Percentiles rank a stretch among this genome's conserved stretches.
Conservation (phyloP, 2,113 vertebrate genomes). For the Daphoenositta chrysoptera region DNA sequence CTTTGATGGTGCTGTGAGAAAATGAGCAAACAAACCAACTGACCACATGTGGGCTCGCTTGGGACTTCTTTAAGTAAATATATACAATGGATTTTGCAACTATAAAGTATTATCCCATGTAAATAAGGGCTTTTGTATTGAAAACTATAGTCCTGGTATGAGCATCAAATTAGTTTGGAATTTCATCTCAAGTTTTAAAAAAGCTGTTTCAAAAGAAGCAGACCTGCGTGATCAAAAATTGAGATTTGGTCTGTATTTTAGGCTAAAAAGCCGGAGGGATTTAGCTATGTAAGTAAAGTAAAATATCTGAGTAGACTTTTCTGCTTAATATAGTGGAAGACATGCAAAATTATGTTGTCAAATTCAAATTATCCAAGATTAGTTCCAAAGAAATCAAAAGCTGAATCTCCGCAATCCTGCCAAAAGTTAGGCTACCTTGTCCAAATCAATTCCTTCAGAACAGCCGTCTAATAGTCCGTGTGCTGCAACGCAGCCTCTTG, state of each 20-base stretch:
- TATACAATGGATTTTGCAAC: not conserved
- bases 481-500: not conserved
- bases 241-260: not conserved
- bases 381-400: not conserved
- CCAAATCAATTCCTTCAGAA: not conserved
- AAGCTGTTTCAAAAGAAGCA: not conserved
- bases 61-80: not conserved
- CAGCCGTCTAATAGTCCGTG: not conserved
- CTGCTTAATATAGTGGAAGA: not conserved
- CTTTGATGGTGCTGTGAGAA: not conserved
- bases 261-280: not conserved
- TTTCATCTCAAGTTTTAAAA: not conserved
- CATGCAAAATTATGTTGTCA: not conserved
- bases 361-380: not conserved
- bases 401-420: not conserved
- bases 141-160: not conserved
- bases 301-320: not conserved
- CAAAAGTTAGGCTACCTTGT: not conserved
- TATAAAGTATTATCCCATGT: not conserved
- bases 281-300: not conserved
- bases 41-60: not conserved
- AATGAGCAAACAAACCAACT: not conserved
- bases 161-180: not conserved
- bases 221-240: not conserved
- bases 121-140: not conserved